Evolutionary conservation across 2,113 vertebrate genomes (phyloP).

Genomic region (Muntiacus muntjak): DNA sequence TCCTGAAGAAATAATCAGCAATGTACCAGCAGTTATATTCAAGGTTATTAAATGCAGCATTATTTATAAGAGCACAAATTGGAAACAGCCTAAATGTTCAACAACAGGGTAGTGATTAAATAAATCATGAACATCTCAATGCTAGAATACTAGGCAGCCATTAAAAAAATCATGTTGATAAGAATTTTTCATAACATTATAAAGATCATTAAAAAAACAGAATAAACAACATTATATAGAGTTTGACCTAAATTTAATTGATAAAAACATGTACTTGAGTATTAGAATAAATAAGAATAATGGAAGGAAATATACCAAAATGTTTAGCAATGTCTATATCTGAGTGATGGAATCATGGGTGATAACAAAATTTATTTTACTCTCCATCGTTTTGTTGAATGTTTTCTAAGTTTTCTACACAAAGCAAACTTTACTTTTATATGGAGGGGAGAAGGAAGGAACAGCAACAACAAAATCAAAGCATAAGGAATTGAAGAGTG

Average conservation of each 20-base stretch:
- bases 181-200: constrained; percentile 5
- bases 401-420: neutral
- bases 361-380: neutral
- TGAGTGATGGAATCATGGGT: neutral
- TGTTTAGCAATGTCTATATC: neutral
- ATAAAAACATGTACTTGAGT: neutral
- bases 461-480: neutral
- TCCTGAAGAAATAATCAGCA: constrained; percentile 57
- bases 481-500: neutral
- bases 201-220: neutral
- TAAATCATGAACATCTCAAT: constrained; percentile 57
- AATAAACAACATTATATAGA: neutral
- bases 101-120: constrained; percentile 39
- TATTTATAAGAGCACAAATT: constrained; percentile 62
- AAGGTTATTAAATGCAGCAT: constrained; percentile 59
- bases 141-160: constrained; percentile 5
- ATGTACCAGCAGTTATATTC: constrained; percentile 19
- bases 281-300: neutral
- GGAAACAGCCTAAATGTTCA: constrained; percentile 43
- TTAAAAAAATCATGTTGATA: constrained; percentile 11
- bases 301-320: neutral
- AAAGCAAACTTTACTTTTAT: neutral
- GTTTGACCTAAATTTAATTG: neutral
- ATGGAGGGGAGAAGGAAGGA: neutral
- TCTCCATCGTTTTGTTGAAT: neutral